Conservation (phyloP, 2,888 invertebrate species). For the Stictocephala bisonia region DNA sequence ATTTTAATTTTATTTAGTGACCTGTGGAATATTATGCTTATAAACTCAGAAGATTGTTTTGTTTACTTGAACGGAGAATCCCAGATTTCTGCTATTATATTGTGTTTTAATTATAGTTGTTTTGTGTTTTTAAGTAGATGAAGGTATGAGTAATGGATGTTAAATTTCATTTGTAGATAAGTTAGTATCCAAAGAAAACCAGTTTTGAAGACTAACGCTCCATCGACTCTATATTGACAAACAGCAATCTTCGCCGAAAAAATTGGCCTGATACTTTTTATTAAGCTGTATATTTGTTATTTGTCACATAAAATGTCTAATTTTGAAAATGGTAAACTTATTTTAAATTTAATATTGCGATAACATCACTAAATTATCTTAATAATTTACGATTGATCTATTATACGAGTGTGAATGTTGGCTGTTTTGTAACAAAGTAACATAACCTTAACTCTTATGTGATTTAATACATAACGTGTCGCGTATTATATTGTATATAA, state of each 20-base stretch:
- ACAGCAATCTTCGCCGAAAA: constrained; percentile 34
- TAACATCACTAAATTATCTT: too few species aligned
- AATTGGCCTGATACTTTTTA: constrained; percentile 13
- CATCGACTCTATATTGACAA: constrained; percentile 27
- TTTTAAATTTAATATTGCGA: too few species aligned
- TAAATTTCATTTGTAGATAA: background rate
- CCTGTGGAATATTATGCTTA: constrained; percentile 43
- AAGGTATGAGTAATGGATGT: constrained; percentile 67
- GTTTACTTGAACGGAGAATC: constrained; percentile 41
- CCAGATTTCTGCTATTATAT: constrained; percentile 34
- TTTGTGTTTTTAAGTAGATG: constrained; percentile 72
- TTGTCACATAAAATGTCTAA: background rate
- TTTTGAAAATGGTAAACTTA: too few species aligned
- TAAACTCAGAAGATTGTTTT: constrained; percentile 47
- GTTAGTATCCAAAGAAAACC: background rate
- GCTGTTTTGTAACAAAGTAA: background rate
- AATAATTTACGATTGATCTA: too few species aligned
- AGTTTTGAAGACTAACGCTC: background rate
- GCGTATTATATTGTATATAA: too few species aligned
- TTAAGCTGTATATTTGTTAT: background rate
- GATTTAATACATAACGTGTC: too few species aligned
- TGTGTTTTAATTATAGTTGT: constrained; percentile 54
- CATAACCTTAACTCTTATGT: too few species aligned
- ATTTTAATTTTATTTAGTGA: constrained; percentile 24
- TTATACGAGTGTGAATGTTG: too few species aligned